Percentiles rank a stretch among this genome's conserved stretches.
Evolutionary conservation across 2,113 vertebrate genomes (phyloP).

Genomic region (Hemichromis elongatus): DNA sequence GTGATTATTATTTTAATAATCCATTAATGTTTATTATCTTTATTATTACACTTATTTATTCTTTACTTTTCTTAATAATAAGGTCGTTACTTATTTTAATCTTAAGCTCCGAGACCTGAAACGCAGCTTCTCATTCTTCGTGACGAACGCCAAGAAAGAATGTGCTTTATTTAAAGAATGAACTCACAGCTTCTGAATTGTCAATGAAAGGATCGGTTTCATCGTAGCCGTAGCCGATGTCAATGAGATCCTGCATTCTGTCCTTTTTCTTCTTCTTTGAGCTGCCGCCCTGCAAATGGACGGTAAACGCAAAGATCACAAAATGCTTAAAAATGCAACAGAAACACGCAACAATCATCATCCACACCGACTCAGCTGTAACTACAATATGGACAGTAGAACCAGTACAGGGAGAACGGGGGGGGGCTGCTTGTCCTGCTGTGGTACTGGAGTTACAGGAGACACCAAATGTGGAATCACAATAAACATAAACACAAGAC

Average conservation of each 20-base stretch:
- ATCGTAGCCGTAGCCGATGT: constrained; percentile 97
- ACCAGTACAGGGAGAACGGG: not conserved
- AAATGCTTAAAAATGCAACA: not conserved
- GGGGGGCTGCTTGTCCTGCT: not conserved
- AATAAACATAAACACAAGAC: not conserved
- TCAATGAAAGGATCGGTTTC: constrained; percentile 98
- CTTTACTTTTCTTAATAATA: not conserved
- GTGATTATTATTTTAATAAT: not conserved
- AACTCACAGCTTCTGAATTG: constrained; percentile 97
- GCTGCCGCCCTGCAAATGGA: constrained; percentile 68
- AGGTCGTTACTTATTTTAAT: not conserved
- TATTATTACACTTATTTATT: not conserved
- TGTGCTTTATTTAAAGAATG: not conserved
- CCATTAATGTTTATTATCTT: not conserved
- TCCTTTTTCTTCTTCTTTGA: constrained; percentile 90
- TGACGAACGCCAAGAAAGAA: not conserved
- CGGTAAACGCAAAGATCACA: not conserved
- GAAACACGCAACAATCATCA: not conserved
- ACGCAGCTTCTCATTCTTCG: not conserved
- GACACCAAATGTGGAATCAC: not conserved
- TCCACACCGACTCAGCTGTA: not conserved
- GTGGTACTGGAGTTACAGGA: not conserved
- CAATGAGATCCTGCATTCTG: constrained; percentile 95
- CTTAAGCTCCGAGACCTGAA: not conserved
- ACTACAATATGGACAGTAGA: not conserved